Percentiles rank a stretch among this genome's conserved stretches.
phyloP scores from a whole-genome alignment of 2,888 invertebrate genomes.

The Ophion ventricosus region DNA sequence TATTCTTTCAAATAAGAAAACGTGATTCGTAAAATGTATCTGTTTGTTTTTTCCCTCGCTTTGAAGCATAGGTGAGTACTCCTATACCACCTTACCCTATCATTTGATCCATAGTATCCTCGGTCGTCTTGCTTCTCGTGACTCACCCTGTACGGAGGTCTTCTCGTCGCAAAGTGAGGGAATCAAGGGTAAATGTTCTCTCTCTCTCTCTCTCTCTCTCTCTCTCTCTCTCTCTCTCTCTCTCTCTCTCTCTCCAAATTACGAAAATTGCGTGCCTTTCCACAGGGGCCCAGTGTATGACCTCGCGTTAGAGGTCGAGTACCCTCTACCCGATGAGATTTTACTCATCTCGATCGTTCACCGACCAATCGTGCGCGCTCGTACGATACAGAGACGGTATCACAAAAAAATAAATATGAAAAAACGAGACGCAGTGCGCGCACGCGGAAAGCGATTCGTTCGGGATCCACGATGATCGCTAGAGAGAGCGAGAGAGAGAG shows the following conservation, averaged over 20 bases:
- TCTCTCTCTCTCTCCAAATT: conserved; percentile 66
- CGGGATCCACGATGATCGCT: neutral
- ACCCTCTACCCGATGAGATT: conserved; percentile 25
- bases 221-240: too few species aligned
- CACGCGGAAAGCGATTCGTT: neutral
- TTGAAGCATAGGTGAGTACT: too few species aligned
- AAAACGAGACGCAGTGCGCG: conserved; percentile 1
- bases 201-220: neutral
- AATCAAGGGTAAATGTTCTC: too few species aligned
- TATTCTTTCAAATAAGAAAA: too few species aligned
- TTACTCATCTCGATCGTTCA: conserved; percentile 40
- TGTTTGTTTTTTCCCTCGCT: too few species aligned
- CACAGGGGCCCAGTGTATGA: conserved; percentile 69
- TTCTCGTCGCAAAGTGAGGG: too few species aligned
- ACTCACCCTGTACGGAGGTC: too few species aligned
- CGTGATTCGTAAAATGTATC: too few species aligned
- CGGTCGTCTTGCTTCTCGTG: too few species aligned
- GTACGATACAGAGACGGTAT: neutral
- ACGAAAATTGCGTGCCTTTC: conserved; percentile 74
- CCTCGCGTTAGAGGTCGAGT: conserved; percentile 64
- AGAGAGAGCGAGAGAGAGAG: neutral
- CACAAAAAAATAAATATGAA: conserved; percentile 2
- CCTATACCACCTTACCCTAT: too few species aligned
- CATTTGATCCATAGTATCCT: too few species aligned
- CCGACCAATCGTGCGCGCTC: conserved; percentile 19